Conservation (phyloP, 2,797 vertebrate species). For the Hydrolagus colliei region DNA sequence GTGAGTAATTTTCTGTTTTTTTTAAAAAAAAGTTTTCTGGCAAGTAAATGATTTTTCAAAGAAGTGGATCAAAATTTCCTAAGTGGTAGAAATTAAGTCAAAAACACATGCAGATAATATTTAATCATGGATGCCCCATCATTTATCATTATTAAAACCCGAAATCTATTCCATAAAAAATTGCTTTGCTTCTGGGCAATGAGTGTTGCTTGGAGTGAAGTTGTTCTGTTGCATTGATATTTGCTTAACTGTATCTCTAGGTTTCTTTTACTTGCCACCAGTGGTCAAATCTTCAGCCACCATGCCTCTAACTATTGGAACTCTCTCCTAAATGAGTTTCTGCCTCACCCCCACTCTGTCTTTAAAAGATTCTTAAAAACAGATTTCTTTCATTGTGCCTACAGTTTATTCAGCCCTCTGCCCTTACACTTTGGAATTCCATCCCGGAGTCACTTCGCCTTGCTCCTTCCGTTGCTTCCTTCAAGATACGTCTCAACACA, state of each 20-base stretch:
- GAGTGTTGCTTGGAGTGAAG: background rate
- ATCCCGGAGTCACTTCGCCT: too few species aligned
- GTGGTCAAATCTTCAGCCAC: too few species aligned
- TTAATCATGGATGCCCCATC: background rate
- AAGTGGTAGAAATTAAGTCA: background rate
- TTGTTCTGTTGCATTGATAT: background rate
- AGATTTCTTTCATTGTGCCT: too few species aligned
- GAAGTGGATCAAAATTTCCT: background rate
- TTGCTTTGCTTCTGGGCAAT: background rate
- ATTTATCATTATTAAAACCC: background rate
- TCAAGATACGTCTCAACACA: too few species aligned
- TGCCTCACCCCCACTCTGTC: too few species aligned
- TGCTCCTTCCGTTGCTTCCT: too few species aligned
- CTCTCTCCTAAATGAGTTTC: too few species aligned
- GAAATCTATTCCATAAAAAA: background rate
- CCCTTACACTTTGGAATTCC: too few species aligned
- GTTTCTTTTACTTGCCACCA: too few species aligned
- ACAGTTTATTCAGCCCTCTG: too few species aligned
- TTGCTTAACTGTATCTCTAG: background rate
- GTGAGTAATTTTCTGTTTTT: background rate
- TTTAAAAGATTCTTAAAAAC: too few species aligned
- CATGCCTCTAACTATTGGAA: too few species aligned
- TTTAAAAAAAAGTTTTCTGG: background rate
- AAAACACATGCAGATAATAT: background rate
- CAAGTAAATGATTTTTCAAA: background rate